Percentiles rank a stretch among this genome's conserved stretches.
Evolutionary conservation across 64 coral and sea anemone species (phyloP).

Genomic region (Acropora tenuis): DNA sequence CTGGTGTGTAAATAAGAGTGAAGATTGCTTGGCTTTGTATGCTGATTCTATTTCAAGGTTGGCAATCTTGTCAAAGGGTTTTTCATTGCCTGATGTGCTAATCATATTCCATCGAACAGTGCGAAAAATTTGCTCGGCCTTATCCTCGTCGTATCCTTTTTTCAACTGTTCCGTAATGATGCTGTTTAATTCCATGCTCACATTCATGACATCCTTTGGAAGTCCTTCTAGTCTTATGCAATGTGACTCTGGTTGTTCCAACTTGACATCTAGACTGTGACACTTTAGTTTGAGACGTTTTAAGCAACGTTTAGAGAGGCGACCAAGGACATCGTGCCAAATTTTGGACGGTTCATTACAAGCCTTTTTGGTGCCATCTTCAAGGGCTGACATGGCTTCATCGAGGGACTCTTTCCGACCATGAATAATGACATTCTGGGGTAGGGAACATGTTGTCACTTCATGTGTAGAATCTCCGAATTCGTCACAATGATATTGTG

Average conservation of each 20-base stretch:
- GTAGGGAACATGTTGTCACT: background rate
- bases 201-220: constrained; percentile 33
- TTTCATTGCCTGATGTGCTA: background rate
- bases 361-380: background rate
- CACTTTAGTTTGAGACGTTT: background rate
- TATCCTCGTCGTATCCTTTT: constrained; percentile 10
- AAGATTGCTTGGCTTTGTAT: background rate
- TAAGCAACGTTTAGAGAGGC: background rate
- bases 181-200: background rate
- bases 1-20: constrained; percentile 16
- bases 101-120: constrained; percentile 30
- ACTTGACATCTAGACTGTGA: constrained; percentile 8
- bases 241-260: constrained; percentile 17
- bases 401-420: background rate
- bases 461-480: background rate
- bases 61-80: constrained; percentile 23
- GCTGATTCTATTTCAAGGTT: constrained; percentile 42
- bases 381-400: background rate
- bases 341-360: background rate
- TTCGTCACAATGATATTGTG: background rate
- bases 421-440: background rate
- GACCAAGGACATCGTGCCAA: background rate
- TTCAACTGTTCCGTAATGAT: background rate
- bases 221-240: constrained; percentile 9
- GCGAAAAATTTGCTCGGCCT: constrained; percentile 7